These are phyloP conservation scores for Synodontis membranacea DNA, from an alignment of 2,113 vertebrate species.

Conservation along the genomic window DNA sequence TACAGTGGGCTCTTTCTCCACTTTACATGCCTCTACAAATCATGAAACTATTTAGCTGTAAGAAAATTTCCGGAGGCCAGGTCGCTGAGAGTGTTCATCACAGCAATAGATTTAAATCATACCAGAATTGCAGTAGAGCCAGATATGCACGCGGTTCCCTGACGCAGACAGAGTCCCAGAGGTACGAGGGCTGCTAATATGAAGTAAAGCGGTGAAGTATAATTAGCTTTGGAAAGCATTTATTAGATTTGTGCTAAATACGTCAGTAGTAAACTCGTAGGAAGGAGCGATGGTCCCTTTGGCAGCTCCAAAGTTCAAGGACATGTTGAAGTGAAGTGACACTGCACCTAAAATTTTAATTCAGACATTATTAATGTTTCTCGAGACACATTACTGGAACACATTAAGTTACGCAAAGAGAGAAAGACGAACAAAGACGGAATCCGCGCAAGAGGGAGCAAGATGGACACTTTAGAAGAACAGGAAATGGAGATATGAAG, in stretches of 20 bases:
- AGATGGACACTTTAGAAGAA: not conserved
- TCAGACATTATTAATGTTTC: not conserved
- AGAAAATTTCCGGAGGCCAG: not conserved
- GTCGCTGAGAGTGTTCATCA: not conserved
- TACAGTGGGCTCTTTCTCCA: not conserved
- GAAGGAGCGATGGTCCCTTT: not conserved
- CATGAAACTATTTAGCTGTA: not conserved
- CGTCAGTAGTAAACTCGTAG: not conserved
- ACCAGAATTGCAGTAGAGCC: not conserved
- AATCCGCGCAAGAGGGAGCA: not conserved
- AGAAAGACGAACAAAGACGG: not conserved
- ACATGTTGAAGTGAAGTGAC: too few relatives aligned
- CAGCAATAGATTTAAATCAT: conserved; percentile 7
- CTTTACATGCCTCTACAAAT: conserved; percentile 17
- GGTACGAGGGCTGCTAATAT: conserved; percentile 17
- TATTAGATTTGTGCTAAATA: conserved; percentile 23
- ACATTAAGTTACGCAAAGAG: not conserved
- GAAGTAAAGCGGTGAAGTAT: not conserved
- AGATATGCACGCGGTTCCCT: conserved; percentile 2
- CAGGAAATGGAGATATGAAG: conserved; percentile 11
- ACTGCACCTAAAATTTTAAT: not conserved
- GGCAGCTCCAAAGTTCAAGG: not conserved
- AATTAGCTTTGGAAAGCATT: conserved; percentile 31
- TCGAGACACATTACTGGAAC: not conserved
- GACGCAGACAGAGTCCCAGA: conserved; percentile 22